phyloP scores from a whole-genome alignment of 2,113 vertebrate genomes.

The Oxygymnocypris stewartii region DNA sequence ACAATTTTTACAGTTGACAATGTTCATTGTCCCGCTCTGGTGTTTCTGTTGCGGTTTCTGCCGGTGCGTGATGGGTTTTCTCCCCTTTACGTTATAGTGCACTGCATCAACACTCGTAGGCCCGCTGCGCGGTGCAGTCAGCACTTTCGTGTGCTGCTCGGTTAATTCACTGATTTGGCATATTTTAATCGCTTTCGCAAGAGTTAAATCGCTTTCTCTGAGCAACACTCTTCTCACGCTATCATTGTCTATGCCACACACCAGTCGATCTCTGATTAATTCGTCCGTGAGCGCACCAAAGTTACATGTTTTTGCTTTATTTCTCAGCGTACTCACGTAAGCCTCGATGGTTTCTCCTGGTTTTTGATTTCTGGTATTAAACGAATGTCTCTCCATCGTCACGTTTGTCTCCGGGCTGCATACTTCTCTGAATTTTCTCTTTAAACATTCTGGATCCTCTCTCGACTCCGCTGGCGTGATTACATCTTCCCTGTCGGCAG shows the following conservation, averaged over 20 bases:
- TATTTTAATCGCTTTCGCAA: not conserved
- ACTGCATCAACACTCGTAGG: not conserved
- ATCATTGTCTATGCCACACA: not conserved
- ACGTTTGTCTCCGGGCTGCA: not conserved
- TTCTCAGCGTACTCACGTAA: not conserved
- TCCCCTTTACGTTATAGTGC: not conserved
- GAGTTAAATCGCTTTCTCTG: not conserved
- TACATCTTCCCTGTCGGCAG: not conserved
- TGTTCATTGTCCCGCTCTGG: not conserved
- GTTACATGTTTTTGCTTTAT: not conserved
- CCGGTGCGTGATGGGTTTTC: not conserved
- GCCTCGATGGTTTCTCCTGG: not conserved
- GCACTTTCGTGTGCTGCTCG: not conserved
- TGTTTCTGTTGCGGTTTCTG: not conserved
- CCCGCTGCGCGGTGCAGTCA: not conserved
- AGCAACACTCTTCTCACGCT: not conserved
- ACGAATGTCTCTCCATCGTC: not conserved
- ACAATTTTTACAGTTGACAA: constrained; percentile 2
- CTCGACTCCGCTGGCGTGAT: constrained; percentile 16
- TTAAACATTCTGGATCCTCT: constrained; percentile 52
- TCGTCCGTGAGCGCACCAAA: not conserved
- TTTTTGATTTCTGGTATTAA: not conserved
- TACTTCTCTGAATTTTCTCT: constrained; percentile 37
- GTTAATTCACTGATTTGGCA: not conserved
- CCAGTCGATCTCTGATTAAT: not conserved